Evolutionary conservation across 1,140 invertebrate species (phyloP), one percentile per base, ranked within the genome.

Genomic region (Drosophila nebulosa): DNA sequence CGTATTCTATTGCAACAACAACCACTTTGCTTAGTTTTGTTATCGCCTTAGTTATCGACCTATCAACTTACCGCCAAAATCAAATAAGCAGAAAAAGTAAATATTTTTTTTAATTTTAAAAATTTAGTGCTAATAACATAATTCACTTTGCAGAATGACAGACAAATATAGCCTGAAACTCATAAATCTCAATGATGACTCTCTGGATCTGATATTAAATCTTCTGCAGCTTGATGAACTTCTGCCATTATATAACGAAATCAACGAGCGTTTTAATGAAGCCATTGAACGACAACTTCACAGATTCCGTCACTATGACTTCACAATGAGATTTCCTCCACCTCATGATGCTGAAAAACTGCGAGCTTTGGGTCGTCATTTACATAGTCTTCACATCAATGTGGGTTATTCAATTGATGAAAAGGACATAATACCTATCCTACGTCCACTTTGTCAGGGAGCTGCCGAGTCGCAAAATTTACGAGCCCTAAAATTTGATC

Each of bases 271-370:
- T 2, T 64, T 86, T 1, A 65, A 88, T 42, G 62, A 42, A 7
- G 78, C 70, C 14, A 70, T 86, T 24, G 69, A 81, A 27, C 64
- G 67, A 5, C 78, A 88, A 6, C 32, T 86, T 1, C 53, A 62
- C 14, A 63, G 67, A 14, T 86, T 75, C 42, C 63, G 35, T 2
- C 52, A 75, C 2, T 57, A 67, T 32, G 53, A 62, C 14, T 81
- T 88, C 24, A 72, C 22, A 21, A 81, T 86, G 81, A 64, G 81
- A 4, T 46, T 64, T 4, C 74, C 83, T 1, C 81, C 83, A 0
- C 9, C 4, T 9, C 67, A 67, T 4, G 7, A 59, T 6, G 32
- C 26, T 9, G 42, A 50, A 0, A 61, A 78, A 0, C 4, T 81
- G 7, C 46, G 55, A 3, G 14, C 42, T 4, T 53, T 86, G 16